Evolutionary conservation across 2,888 invertebrate genomes (phyloP), one percentile per base, ranked within the genome.

Genomic region (Parascotia fuliginaria): DNA sequence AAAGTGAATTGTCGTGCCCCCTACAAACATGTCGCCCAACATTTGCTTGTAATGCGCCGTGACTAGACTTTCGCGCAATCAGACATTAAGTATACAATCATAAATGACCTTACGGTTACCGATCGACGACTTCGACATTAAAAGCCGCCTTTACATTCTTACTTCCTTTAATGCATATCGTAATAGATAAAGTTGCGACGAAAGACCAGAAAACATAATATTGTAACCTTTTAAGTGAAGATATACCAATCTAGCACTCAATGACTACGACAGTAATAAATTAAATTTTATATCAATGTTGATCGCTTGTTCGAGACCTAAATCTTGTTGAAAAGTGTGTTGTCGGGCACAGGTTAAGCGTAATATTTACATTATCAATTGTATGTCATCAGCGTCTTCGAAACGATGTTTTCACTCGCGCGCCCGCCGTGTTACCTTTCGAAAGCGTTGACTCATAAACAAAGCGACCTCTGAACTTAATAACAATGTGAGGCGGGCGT

Each of bases 381-480:
- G 85, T 88, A 83, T 90, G 91, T 89, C 89, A 91, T 91, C 90
- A 77, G 77, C 79, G 73, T 79, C 81, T 77, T 77, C 79, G 77
- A 62, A 81, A 73, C 81, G 76, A 82, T 87, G 86, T 89, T 89
- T 91, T 89, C 87, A 85, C 89, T 86, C 83, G 81, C 61, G 81
- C 70, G 77, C 79, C 64, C 75, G 83, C 78, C 83, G 85, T 87
- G 88, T 90, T 90, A 89, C 89, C 87, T 89, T 90, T 90, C 85
- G 84, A 90, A 90, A 89, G 85, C 83, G 81, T 85, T 78, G 87
- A 81, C 81, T 89, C 89, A 87, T 91, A 91, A 91, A 91, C 90
- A 87, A 87, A 84, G 76, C 84, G 87, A 92, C 87, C 90, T 92
- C 76, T 90, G 92, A 92, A 87, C 91, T 89, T 87, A 86, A 88